Conservation (phyloP, 2,888 invertebrate genomes). For the Catocala fraxini region DNA sequence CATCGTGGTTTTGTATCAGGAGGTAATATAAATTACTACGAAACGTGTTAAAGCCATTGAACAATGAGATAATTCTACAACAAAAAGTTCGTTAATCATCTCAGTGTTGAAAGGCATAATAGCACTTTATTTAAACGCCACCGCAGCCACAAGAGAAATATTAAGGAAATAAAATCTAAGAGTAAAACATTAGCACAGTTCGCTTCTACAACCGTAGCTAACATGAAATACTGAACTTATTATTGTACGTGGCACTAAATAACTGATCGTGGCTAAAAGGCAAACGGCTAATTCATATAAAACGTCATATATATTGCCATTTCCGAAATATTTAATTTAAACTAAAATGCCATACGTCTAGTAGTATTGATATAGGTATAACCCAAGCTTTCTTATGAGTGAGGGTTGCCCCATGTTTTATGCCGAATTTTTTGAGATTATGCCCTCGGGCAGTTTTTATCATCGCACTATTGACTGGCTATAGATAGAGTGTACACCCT, state of each 20-base stretch:
- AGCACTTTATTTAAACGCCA: conserved; percentile 45
- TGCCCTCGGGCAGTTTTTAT: too few species aligned
- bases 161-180: conserved; percentile 59
- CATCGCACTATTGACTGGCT: too few species aligned
- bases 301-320: too few species aligned
- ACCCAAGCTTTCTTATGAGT: too few species aligned
- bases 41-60: not conserved
- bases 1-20: too few species aligned
- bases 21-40: not conserved
- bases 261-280: conserved; percentile 19
- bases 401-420: too few species aligned
- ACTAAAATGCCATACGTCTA: too few species aligned
- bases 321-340: too few species aligned
- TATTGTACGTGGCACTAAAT: conserved; percentile 35
- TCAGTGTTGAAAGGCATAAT: conserved; percentile 24
- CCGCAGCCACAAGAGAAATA: conserved; percentile 50
- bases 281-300: conserved; percentile 4
- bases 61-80: not conserved
- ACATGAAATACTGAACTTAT: conserved; percentile 58
- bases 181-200: conserved; percentile 59
- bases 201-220: conserved; percentile 58
- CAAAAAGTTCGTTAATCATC: conserved; percentile 28
- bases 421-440: too few species aligned
- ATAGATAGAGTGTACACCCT: too few species aligned
- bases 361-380: too few species aligned